Evolutionary conservation across 2,113 vertebrate species (phyloP), one percentile per base, ranked within the genome.

Genomic region (Sorex araneus): DNA sequence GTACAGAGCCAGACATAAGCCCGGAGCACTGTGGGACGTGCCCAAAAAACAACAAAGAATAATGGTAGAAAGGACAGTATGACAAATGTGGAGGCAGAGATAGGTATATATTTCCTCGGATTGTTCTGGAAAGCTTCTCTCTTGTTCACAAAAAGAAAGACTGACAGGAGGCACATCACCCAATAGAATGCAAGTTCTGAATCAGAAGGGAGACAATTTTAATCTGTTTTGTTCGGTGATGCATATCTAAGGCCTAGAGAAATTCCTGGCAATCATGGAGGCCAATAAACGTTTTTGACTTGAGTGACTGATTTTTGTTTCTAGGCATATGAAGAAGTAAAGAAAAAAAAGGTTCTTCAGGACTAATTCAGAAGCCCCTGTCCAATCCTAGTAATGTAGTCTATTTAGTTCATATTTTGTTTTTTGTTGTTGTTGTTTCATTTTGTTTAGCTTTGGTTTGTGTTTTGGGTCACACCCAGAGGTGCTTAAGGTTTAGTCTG

Each of bases 321-420:
- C 45, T 60, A 36, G 40, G 9, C 16, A 43, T 28, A 74, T 5
- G 27, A 90, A 78, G 34, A 93, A 77, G 80, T 82, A 73, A 91
- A 30, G 5, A 9, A 54, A 25, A 16, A 34, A 10, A 54, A 45
- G 9, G 2, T n/a, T n/a, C 34, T 28, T 82, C 30, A 19, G 7
- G 30, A 9, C 30, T 81, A 36, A 34, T 9, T 79, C 57, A 57
- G 57, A 50, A 23, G 11, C 7, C 28, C 13, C 57, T 40, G 25
- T 30, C 30, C 21, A 77, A 54, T 5, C 12, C 57, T 10, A 54
- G 1, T 27, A 27, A 70, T 57, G 40, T 40, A 43, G 11, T 23
- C 16, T 66, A 10, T 32, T 91, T 32, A 40, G 10, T 50, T 50
- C 47, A 7, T 13, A 50, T 50, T 50, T 50, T 13, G 47, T 50